phyloP scores from a whole-genome alignment of 1,140 invertebrate genomes.

The Drosophila subpulchrella region DNA sequence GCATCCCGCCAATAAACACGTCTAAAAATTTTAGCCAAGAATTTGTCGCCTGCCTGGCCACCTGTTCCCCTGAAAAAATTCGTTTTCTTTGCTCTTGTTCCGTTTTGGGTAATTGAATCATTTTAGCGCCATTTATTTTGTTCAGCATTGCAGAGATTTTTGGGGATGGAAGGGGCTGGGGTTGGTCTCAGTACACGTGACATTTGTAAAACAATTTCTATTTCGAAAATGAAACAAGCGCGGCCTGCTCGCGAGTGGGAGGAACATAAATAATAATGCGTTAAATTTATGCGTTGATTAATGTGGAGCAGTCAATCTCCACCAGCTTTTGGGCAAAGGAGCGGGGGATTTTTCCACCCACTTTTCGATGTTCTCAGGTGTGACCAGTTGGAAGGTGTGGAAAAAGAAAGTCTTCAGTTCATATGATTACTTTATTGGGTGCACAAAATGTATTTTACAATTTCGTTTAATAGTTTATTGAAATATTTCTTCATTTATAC shows the following conservation, averaged over 20 bases:
- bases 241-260: constrained; percentile 13
- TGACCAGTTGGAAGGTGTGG: constrained; percentile 29
- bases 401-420: constrained; percentile 39
- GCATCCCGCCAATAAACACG: constrained; percentile 68
- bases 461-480: no score
- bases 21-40: constrained; percentile 67
- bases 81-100: constrained; percentile 29
- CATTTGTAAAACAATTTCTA: constrained; percentile 82
- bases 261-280: constrained; percentile 80
- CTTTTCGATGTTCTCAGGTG: constrained; percentile 61
- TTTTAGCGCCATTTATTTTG: constrained; percentile 82
- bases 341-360: constrained; percentile 22
- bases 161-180: not conserved
- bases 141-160: constrained; percentile 39
- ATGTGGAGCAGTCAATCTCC: constrained; percentile 76
- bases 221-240: constrained; percentile 73
- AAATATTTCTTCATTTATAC: no score
- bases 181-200: constrained; percentile 46
- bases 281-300: constrained; percentile 82
- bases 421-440: constrained; percentile 61
- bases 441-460: not conserved
- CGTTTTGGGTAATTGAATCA: constrained; percentile 75
- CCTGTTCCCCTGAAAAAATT: constrained; percentile 57
- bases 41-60: constrained; percentile 70
- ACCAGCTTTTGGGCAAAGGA: constrained; percentile 17